phyloP scores from a whole-genome alignment of 2,113 vertebrate species.

The Procavia capensis region DNA sequence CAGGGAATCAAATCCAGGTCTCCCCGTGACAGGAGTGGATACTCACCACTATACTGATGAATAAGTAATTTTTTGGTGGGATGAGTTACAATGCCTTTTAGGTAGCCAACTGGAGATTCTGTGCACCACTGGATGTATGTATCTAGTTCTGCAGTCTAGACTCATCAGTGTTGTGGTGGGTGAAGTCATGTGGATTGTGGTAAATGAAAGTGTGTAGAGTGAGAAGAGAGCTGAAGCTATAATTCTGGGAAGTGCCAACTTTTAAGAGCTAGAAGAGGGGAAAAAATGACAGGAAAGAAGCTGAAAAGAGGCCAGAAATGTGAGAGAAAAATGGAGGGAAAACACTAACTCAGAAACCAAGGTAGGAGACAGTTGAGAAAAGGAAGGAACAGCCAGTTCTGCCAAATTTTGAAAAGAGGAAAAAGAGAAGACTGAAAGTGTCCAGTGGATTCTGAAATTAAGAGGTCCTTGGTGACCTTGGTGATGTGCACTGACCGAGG shows the following conservation, averaged over 20 bases:
- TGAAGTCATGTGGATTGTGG: not conserved
- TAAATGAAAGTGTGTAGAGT: not conserved
- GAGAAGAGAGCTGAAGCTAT: not conserved
- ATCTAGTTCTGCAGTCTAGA: not conserved
- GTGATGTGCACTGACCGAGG: not conserved
- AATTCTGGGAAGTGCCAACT: not conserved
- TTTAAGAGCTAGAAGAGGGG: not conserved
- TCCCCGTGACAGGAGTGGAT: too few species aligned
- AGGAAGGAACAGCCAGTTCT: not conserved
- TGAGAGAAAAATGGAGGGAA: not conserved
- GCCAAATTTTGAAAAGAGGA: not conserved
- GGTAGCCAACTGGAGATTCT: not conserved
- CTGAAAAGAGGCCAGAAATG: not conserved
- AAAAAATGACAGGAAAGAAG: not conserved
- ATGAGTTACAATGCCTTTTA: not conserved
- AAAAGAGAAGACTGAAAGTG: not conserved
- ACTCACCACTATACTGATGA: too few species aligned
- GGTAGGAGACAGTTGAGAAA: not conserved
- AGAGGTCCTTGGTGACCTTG: not conserved
- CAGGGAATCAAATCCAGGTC: too few species aligned
- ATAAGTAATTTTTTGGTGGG: not conserved
- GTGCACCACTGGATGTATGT: not conserved
- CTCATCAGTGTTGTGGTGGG: not conserved
- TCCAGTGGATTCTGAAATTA: not conserved
- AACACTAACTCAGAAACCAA: not conserved